phyloP scores from a whole-genome alignment of 2,888 invertebrate genomes.

The Kryphioiulus occultus region DNA sequence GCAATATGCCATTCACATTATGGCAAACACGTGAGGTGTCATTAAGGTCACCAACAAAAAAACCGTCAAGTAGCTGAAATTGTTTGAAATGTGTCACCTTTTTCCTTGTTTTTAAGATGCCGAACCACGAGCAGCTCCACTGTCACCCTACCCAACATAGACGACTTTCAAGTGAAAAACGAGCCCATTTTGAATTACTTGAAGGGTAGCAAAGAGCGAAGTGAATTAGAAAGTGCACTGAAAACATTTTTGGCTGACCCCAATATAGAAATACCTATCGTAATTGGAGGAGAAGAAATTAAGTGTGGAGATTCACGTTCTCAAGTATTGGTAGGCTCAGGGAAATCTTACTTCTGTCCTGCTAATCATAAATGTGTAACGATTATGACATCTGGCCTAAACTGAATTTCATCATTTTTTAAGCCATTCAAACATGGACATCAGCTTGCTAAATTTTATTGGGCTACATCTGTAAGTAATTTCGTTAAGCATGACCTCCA shows the following conservation, averaged over 20 bases:
- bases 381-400: neutral
- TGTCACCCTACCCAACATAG: constrained; percentile 63
- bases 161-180: constrained; percentile 76
- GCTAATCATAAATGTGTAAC: neutral
- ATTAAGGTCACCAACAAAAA: neutral
- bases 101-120: constrained; percentile 31
- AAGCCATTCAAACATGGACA: constrained; percentile 91
- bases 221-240: constrained; percentile 74
- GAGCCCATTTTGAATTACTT: constrained; percentile 84
- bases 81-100: neutral
- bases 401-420: constrained; percentile 60
- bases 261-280: constrained; percentile 88
- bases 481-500: neutral
- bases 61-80: neutral
- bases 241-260: constrained; percentile 68
- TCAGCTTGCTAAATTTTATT: constrained; percentile 89
- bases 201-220: constrained; percentile 82
- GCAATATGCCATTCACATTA: neutral
- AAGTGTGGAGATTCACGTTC: constrained; percentile 76
- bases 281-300: constrained; percentile 92
- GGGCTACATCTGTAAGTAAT: constrained; percentile 75
- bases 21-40: neutral
- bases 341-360: neutral
- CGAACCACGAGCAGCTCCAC: constrained; percentile 27
- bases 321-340: constrained; percentile 73